A percentile compares a stretch with the other conserved stretches of the same genome.
phyloP scores from a whole-genome alignment of 2,888 invertebrate genomes.

The Drosophila paracracens region DNA sequence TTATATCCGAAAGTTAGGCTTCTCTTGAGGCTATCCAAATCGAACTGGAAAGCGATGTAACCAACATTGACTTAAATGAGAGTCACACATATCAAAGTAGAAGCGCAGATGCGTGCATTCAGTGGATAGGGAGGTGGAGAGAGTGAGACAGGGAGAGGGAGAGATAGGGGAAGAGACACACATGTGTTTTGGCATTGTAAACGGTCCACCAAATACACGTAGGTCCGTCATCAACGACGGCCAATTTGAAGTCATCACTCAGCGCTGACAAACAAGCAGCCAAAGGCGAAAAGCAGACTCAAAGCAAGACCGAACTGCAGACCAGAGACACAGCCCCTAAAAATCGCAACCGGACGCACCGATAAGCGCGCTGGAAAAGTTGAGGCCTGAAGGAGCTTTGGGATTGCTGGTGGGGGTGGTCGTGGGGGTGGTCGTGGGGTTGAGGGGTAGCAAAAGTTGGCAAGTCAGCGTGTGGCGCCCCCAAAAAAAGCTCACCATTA shows the following conservation, averaged over 20 bases:
- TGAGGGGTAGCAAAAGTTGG: constrained; percentile 43
- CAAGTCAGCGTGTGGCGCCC: constrained; percentile 53
- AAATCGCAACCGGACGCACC: constrained; percentile 24
- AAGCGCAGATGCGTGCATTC: constrained; percentile 9
- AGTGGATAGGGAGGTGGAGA: no score
- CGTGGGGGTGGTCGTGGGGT: background rate
- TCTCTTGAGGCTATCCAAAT: constrained; percentile 1
- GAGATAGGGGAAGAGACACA: constrained; percentile 28
- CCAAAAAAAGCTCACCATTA: constrained; percentile 65
- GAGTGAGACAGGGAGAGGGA: background rate
- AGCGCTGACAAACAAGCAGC: constrained; percentile 70
- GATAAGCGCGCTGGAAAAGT: constrained; percentile 40
- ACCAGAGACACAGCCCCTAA: constrained; percentile 14
- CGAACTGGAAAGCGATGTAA: constrained; percentile 1
- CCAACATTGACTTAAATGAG: background rate
- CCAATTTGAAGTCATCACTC: constrained; percentile 80
- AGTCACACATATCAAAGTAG: constrained; percentile 8
- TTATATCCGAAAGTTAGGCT: background rate
- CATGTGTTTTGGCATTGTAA: constrained; percentile 61
- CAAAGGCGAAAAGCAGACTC: constrained; percentile 37
- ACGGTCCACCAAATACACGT: constrained; percentile 43
- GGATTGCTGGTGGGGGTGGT: background rate
- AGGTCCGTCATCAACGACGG: constrained; percentile 66
- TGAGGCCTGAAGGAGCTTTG: constrained; percentile 5
- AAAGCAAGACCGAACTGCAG: constrained; percentile 10